A percentile compares a stretch with the other conserved stretches of the same genome.
Evolutionary conservation across 1,140 invertebrate species (phyloP).

Genomic region (Bombus turneri): DNA sequence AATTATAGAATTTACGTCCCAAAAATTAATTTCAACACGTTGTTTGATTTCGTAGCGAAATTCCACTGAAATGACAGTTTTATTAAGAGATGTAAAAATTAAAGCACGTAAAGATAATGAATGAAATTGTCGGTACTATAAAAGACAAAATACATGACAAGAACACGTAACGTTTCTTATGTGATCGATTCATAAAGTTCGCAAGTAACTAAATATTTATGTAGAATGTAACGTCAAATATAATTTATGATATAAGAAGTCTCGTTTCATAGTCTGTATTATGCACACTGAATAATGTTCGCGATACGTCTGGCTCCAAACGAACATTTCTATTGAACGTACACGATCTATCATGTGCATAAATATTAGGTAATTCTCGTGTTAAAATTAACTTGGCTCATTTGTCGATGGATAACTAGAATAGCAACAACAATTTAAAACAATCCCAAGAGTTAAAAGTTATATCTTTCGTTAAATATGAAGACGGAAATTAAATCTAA

Average conservation of each 20-base stretch:
- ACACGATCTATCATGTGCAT: slow-evolving; percentile 10
- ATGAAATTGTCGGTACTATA: neutral
- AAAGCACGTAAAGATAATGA: neutral
- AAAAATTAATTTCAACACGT: neutral
- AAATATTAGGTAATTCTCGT: slow-evolving; percentile 1
- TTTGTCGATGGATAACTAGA: neutral
- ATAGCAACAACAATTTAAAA: neutral
- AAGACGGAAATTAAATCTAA: neutral
- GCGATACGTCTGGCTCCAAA: slow-evolving; percentile 1
- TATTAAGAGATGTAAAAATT: neutral
- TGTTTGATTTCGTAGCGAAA: neutral
- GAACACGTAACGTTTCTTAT: neutral
- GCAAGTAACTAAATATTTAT: slow-evolving; percentile 25
- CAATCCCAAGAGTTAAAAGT: neutral
- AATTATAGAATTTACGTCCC: neutral
- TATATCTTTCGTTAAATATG: neutral
- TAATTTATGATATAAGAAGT: slow-evolving; percentile 29
- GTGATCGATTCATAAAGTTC: slow-evolving; percentile 1
- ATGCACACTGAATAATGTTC: neutral
- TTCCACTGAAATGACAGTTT: neutral
- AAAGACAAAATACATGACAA: neutral
- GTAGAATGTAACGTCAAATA: neutral
- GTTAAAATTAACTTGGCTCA: slow-evolving; percentile 27
- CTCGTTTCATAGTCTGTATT: neutral
- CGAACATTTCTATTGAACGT: slow-evolving; percentile 4